Conservation (phyloP, 2,888 invertebrate species). For the Drosophila aldrichi region DNA sequence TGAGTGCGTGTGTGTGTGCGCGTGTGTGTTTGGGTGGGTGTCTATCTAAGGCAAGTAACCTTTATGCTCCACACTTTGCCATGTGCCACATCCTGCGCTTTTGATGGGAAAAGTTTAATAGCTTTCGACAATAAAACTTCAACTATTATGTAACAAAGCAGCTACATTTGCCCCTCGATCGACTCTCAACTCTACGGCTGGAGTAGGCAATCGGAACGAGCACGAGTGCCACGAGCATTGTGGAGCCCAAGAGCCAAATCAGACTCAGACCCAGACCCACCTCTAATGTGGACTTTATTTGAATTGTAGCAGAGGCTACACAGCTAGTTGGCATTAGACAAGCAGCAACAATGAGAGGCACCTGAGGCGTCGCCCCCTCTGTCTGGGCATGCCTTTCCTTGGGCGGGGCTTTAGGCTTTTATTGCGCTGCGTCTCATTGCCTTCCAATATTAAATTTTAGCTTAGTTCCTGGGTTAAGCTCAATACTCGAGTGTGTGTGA, state of each 20-base stretch:
- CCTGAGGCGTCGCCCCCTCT: constrained; percentile 25
- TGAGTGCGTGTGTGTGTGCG: constrained; percentile 15
- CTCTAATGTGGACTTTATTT: constrained; percentile 56
- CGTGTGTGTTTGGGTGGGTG: not conserved
- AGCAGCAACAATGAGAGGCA: constrained; percentile 29
- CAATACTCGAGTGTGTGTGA: constrained; percentile 20
- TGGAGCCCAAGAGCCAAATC: constrained; percentile 14
- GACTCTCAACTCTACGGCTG: constrained; percentile 29
- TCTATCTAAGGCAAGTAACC: constrained; percentile 48
- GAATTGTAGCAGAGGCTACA: constrained; percentile 47
- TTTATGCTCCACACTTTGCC: constrained; percentile 73
- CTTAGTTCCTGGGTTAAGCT: constrained; percentile 72
- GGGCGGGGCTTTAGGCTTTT: constrained; percentile 67
- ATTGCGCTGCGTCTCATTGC: constrained; percentile 76
- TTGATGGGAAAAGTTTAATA: constrained; percentile 83
- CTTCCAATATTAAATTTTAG: constrained; percentile 79
- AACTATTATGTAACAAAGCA: constrained; percentile 79
- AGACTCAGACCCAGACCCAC: not conserved
- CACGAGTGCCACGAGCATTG: constrained; percentile 13
- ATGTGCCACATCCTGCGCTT: constrained; percentile 70
- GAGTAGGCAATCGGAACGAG: constrained; percentile 8
- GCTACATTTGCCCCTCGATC: constrained; percentile 72
- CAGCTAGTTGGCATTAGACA: constrained; percentile 48
- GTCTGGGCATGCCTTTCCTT: constrained; percentile 47
- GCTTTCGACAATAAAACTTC: constrained; percentile 82